Conservation (phyloP, 1,140 invertebrate species). For the Eupristina koningsbergeri region DNA sequence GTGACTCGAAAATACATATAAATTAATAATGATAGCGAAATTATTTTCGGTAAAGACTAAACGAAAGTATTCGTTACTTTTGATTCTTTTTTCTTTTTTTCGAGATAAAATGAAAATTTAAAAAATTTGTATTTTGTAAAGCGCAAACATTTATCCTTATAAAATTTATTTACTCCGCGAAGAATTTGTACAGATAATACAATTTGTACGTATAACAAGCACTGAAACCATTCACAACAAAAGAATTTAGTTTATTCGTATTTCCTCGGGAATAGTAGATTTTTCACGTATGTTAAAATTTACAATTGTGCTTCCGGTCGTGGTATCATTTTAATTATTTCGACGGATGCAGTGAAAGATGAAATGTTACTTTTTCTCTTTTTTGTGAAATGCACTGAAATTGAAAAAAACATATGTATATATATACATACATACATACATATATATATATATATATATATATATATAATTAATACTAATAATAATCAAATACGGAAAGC, state of each 20-base stretch:
- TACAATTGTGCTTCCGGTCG: conserved; percentile 39
- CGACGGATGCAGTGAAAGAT: conserved; percentile 33
- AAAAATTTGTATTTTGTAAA: conserved; percentile 51
- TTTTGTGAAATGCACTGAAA: conserved; percentile 34
- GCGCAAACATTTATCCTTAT: conserved; percentile 61
- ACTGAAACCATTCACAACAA: conserved; percentile 46
- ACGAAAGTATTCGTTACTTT: conserved; percentile 40
- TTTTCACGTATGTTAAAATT: conserved; percentile 37
- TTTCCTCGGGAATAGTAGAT: conserved; percentile 34
- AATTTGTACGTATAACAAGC: conserved; percentile 57
- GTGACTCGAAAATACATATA: conserved; percentile 41
- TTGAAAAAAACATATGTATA: conserved; percentile 27
- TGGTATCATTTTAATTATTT: conserved; percentile 51
- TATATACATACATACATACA: no score
- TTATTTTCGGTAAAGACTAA: conserved; percentile 32
- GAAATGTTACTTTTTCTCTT: conserved; percentile 38
- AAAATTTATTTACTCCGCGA: conserved; percentile 23
- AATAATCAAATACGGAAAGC: conserved; percentile 42
- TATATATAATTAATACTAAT: conserved; percentile 23
- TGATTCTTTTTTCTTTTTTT: conserved; percentile 12
- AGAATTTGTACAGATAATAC: conserved; percentile 63
- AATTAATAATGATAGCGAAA: conserved; percentile 11
- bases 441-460: no score
- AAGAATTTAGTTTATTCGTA: conserved; percentile 35
- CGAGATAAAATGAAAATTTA: conserved; percentile 40